Base-by-base conservation (phyloP, 1,140 invertebrate species). In the Calycopis cecrops region DNA sequence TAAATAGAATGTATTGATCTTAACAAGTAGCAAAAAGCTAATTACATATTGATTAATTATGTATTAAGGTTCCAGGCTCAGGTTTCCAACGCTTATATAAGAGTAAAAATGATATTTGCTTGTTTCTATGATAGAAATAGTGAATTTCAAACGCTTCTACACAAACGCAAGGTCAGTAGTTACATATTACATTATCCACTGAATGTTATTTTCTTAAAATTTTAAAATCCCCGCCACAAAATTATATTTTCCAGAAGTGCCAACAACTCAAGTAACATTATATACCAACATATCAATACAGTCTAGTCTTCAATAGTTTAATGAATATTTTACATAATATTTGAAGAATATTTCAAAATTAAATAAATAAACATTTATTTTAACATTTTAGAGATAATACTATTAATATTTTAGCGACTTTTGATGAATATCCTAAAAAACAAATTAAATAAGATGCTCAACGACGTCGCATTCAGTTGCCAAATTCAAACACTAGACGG, bases 401-500 rank as follows among this genome's bases (percentile, higher is more conserved):
- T 16, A 44, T 16, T 11, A 16, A 44, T 2, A 16, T 44, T 0
- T 44, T 4, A 17, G 6, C 4, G n/a, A 37, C 35, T 48, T 33
- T 10, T 28, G 40, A 57, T n/a, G 35, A 18, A 18, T 12, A 17
- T n/a, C n/a, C 35, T 21, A 52, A 48, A 16, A 50, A 42, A 51
- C 1, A 12, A 55, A 16, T 49, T 59, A 62, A 73, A 67, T 63
- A 63, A 71, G 57, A 67, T 60, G 50, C 55, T 77, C 71, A 76
- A 75, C 55, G 60, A 65, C 53, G 62, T 52, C 54, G 63, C 57
- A 69, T 86, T 77, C 78, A 76, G 76, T 70, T 60, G 59, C 63
- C 12, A 52, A 62, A 73, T 69, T 71, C 57, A 14, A 55, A 68
- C 81, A 68, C 78, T 68, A 85, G 84, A 57, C 73, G 76, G 81